Base-by-base conservation (phyloP, 2,888 invertebrate species). In the Chrysolina americana region DNA sequence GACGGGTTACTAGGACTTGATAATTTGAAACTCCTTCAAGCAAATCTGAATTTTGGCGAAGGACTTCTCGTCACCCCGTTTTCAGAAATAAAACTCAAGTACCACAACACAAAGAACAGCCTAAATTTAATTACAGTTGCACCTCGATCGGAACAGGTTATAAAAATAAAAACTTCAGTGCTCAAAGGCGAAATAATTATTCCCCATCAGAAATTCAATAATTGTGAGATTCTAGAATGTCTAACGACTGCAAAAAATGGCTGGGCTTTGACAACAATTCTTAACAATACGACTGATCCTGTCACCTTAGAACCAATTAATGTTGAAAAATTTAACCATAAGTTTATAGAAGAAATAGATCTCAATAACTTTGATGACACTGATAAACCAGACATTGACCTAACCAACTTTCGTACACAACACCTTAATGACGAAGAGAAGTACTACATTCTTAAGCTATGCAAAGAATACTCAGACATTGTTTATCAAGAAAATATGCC, bases 361-460 rank as follows among this genome's bases (percentile, higher is more conserved):
- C 21, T 71, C 1, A 71, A 71, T 59, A 71, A 66, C 15, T 71
- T 71, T 41, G 62, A 66, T 13, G 62, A 66, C 4, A 41, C 65
- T 2, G 19, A 50, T 11, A 65, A 36, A 41, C n/a, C 8, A 8
- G 11, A 11, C 10, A 5, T 65, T 15, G 65, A 65, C n/a, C n/a
- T 44, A n/a, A 17, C 64, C 11, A 64, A 64, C 10, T 56, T 68
- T 56, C 9, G 56, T 17, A 71, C 70, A 0, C 68, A 80, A 47
- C 80, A 80, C 36, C 59, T 76, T 23, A 80, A 80, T 65, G 21
- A 11, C 11, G 77, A 80, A 71, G 79, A 78, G 74, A 72, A 70
- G 50, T 13, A 64, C 41, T 23, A 23, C 56, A 63, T 80, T 11
- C 17, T 44, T 65, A 71, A 70, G 23, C 64, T 79, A 56, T 75